Conservation (phyloP, 1,140 invertebrate species). For the Achatina immaculata region DNA sequence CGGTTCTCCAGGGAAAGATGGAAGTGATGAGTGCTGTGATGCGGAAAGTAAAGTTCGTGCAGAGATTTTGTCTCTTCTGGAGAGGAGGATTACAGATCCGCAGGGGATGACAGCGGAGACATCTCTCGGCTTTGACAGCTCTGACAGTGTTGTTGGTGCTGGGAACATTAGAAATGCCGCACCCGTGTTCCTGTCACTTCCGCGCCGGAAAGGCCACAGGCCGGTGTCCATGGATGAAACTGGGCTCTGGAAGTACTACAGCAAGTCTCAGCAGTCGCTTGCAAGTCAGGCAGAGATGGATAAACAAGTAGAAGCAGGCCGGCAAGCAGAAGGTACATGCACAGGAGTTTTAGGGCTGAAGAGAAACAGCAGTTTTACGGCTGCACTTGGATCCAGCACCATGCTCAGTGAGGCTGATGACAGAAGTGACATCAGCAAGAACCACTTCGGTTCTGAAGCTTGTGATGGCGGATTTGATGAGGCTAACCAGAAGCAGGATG, state of each 20-base stretch:
- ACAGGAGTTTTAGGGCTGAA: not conserved
- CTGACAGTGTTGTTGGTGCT: not conserved
- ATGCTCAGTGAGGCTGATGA: not conserved
- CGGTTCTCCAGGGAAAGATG: not conserved
- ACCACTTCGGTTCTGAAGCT: not conserved
- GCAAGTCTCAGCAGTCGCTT: conserved; percentile 40
- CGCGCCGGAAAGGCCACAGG: conserved; percentile 26
- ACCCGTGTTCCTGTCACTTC: not conserved
- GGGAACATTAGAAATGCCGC: not conserved
- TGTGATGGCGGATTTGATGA: conserved; percentile 22
- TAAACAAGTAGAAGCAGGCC: not conserved
- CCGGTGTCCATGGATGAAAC: conserved; percentile 42
- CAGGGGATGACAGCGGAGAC: conserved; percentile 23
- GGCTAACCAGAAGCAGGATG: not conserved
- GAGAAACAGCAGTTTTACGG: conserved; percentile 12
- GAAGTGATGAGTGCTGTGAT: not conserved
- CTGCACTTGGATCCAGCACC: not conserved
- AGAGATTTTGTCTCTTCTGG: conserved; percentile 44
- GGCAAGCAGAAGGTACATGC: not conserved
- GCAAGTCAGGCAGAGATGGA: conserved; percentile 23
- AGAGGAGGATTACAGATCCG: conserved; percentile 35
- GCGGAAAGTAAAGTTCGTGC: conserved; percentile 24
- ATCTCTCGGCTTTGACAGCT: not conserved
- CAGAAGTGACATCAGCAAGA: not conserved
- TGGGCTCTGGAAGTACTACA: conserved; percentile 28